Evolutionary conservation across 2,888 invertebrate genomes (phyloP).

Genomic region (Strigamia transsilvanica): DNA sequence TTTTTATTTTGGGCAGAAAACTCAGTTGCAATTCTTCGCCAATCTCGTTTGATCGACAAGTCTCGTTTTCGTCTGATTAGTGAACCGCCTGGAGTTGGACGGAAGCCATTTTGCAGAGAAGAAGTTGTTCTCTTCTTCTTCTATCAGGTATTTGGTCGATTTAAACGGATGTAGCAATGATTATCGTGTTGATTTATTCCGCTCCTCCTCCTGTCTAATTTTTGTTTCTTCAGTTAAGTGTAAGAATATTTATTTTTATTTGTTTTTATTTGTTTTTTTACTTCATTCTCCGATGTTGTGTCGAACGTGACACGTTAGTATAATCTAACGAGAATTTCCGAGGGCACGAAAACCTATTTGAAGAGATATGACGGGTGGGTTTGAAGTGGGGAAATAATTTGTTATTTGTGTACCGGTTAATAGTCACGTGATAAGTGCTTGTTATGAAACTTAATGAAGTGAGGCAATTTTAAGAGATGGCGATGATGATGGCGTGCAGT

Average conservation of each 20-base stretch:
- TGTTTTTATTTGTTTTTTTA: not conserved
- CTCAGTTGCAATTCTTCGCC: not conserved
- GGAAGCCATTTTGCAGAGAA: slow-evolving; percentile 4
- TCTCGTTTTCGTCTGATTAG: not conserved
- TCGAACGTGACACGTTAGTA: not conserved
- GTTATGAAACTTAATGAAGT: not conserved
- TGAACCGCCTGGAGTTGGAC: not conserved
- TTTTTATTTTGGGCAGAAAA: not conserved
- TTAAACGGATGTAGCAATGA: not conserved
- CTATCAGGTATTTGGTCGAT: slow-evolving; percentile 17
- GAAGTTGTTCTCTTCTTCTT: not conserved
- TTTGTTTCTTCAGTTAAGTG: not conserved
- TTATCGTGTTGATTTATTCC: not conserved
- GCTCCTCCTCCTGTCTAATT: slow-evolving; percentile 3
- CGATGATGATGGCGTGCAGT: slow-evolving; percentile 11
- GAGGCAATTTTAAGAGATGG: not conserved
- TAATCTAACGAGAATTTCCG: not conserved
- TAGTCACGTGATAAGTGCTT: slow-evolving; percentile 24
- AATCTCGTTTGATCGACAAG: slow-evolving; percentile 6
- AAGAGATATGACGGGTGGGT: not conserved
- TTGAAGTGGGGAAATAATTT: not conserved
- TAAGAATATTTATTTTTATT: not conserved
- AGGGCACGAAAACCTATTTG: not conserved
- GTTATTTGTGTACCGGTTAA: not conserved
- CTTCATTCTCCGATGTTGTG: not conserved